Evolutionary conservation across 2,797 vertebrate species (phyloP), one percentile per base, ranked within the genome.

Genomic region (Pogoniulus pusillus): DNA sequence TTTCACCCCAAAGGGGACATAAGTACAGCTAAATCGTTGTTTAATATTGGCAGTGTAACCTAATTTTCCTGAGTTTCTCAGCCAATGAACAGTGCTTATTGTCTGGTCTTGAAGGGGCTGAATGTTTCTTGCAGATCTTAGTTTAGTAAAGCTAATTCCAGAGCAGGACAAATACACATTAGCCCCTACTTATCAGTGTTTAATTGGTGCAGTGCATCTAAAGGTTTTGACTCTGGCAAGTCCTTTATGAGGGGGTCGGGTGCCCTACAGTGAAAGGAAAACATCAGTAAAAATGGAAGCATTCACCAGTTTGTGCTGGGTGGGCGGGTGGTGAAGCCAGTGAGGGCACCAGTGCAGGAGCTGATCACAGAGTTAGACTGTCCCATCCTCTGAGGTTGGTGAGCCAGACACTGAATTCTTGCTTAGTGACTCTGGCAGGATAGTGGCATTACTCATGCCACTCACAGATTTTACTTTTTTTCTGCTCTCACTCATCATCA

Each of bases 341-440:
- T 4, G 24, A 0, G 3, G 20, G 35, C 14, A 26, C 29, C 13
- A 29, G 9, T 7, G 19, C 1, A 12, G 32, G 16, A 16, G 14
- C 12, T 26, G 17, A 8, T 32, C 0, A 0, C 27, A 24, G 49
- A 15, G 5, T 17, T 32, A 3, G 0, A 0, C 7, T 2, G 1
- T 4, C 7, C 15, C 2, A 1, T 23, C 18, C 11, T 19, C 22
- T 32, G 17, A 30, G 17, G 4, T 4, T 14, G 12, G 23, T 17
- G 43, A 49, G 45, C 16, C 19, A 6, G 9, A n/a, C 0, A 0
- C 32, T 35, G 10, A 0, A 0, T 13, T 2, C 9, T 7, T 53
- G 43, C 24, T 15, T 1, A 1, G 29, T 30, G 9, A 18, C 6
- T 4, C 20, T 0, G 0, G 8, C 0, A 7, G 12, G 14, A 24